Base-by-base conservation (phyloP, 2,888 invertebrate genomes). In the Pegoplata infirma region DNA sequence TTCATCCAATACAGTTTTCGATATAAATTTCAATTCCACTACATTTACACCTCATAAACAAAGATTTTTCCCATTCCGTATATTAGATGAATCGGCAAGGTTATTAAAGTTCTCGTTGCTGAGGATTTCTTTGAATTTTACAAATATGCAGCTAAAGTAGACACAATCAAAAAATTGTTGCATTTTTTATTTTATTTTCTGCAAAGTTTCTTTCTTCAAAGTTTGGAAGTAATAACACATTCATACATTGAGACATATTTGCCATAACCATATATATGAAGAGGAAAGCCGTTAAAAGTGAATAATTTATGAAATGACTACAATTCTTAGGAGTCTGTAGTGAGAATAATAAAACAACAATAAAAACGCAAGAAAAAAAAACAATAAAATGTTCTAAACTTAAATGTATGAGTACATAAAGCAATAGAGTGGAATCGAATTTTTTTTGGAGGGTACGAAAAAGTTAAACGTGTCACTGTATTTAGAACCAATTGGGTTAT, bases 1-100 rank as follows among this genome's bases (percentile, higher is more conserved):
- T 53, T 53, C 16, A 53, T 12, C 4, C 53, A n/a, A 25, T 28
- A 53, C 53, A 28, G n/a, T 53, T 53, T 28, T 8, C 28, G 14
- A n/a, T 63, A 28, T 63, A 47, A 47, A 63, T 51, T n/a, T 51
- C 17, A 28, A 10, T 64, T n/a, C 21, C 8, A 28, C 10, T 14
- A 51, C 51, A 21, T 36, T 25, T 10, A 19, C 25, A 51, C 47
- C 40, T 51, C 32, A n/a, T 23, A 53, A 53, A 53, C 16, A 53
- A 28, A 12, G 53, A 25, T 53, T n/a, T 21, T 19, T 17, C 49
- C n/a, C n/a, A n/a, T n/a, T n/a, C n/a, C n/a, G n/a, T n/a, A n/a
- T n/a, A n/a, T n/a, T n/a, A n/a, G n/a, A n/a, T n/a, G n/a, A n/a
- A n/a, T n/a, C n/a, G n/a, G n/a, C n/a, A n/a, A n/a, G n/a, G n/a